Conservation (phyloP, 2,888 invertebrate species). For the Zelleria hepariella region DNA sequence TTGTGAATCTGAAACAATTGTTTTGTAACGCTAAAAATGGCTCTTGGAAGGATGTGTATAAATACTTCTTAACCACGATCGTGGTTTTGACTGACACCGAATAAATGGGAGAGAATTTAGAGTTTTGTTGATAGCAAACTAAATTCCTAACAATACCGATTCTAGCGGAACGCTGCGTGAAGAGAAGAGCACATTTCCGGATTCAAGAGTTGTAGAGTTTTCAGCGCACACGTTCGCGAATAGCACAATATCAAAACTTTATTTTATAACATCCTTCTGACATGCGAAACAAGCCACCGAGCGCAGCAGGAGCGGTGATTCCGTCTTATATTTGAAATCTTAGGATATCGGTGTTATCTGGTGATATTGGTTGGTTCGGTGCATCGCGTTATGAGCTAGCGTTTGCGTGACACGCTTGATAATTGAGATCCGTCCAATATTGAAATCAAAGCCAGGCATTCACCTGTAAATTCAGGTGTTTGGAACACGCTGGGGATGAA, state of each 20-base stretch:
- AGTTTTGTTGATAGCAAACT: too few relatives aligned
- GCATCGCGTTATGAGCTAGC: constrained; percentile 40
- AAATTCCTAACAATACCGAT: too few relatives aligned
- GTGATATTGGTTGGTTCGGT: constrained; percentile 47
- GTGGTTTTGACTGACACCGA: too few relatives aligned
- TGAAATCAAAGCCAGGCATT: neutral
- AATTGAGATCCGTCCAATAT: constrained; percentile 28
- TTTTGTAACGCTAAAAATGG: too few relatives aligned
- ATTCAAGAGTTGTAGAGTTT: neutral
- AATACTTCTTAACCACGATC: too few relatives aligned
- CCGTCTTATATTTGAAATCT: constrained; percentile 52
- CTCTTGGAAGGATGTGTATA: too few relatives aligned
- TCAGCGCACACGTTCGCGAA: neutral
- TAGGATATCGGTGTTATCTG: constrained; percentile 37
- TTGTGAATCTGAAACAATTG: too few relatives aligned
- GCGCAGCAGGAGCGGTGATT: constrained; percentile 3
- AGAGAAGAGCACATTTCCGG: neutral
- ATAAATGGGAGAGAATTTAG: too few relatives aligned
- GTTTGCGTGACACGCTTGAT: constrained; percentile 41
- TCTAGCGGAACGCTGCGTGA: neutral
- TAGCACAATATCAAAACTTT: neutral
- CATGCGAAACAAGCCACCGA: constrained; percentile 14
- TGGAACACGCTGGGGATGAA: too few relatives aligned
- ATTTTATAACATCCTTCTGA: neutral
- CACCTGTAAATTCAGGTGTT: neutral